These are phyloP conservation scores for Zaprionus ghesquierei DNA, from an alignment of 1,140 invertebrate species.

Conservation along the genomic window DNA sequence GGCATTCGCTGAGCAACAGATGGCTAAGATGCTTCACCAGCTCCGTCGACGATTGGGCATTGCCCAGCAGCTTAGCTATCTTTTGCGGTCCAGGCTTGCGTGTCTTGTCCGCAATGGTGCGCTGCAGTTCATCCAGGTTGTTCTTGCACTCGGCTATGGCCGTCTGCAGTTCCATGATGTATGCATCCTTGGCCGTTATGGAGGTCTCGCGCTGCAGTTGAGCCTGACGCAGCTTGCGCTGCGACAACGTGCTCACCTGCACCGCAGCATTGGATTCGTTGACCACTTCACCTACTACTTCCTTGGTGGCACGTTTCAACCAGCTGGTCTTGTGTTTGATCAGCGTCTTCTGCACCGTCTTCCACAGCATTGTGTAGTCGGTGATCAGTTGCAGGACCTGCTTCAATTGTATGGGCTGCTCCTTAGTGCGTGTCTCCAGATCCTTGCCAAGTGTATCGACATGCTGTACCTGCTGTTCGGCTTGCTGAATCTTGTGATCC, in stretches of 20 bases:
- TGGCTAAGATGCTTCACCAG: slow-evolving; percentile 90
- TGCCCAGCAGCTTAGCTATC: slow-evolving; percentile 87
- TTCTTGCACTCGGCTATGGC: slow-evolving; percentile 86
- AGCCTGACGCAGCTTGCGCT: slow-evolving; percentile 74
- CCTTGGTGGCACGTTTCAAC: slow-evolving; percentile 52
- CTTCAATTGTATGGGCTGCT: slow-evolving; percentile 83
- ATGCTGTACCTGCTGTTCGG: slow-evolving; percentile 83
- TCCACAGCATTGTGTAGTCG: slow-evolving; percentile 87
- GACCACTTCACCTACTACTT: slow-evolving; percentile 61
- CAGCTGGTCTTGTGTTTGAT: slow-evolving; percentile 83
- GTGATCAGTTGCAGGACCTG: slow-evolving; percentile 87
- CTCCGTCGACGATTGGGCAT: slow-evolving; percentile 89
- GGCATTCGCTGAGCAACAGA: slow-evolving; percentile 89
- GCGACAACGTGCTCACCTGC: slow-evolving; percentile 90
- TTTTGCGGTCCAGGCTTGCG: slow-evolving; percentile 84
- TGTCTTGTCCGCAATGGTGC: slow-evolving; percentile 82
- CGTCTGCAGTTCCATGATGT: slow-evolving; percentile 87
- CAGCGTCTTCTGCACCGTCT: slow-evolving; percentile 85
- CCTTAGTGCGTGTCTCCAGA: slow-evolving; percentile 85
- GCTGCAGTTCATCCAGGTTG: slow-evolving; percentile 85
- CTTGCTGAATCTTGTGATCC: slow-evolving; percentile 85
- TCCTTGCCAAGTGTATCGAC: slow-evolving; percentile 85
- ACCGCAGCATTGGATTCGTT: slow-evolving; percentile 90
- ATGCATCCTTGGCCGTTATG: slow-evolving; percentile 91
- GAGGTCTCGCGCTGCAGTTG: slow-evolving; percentile 84